Base-by-base conservation (phyloP, 92 coral and sea anemone species). In the Actinostola sp. region DNA sequence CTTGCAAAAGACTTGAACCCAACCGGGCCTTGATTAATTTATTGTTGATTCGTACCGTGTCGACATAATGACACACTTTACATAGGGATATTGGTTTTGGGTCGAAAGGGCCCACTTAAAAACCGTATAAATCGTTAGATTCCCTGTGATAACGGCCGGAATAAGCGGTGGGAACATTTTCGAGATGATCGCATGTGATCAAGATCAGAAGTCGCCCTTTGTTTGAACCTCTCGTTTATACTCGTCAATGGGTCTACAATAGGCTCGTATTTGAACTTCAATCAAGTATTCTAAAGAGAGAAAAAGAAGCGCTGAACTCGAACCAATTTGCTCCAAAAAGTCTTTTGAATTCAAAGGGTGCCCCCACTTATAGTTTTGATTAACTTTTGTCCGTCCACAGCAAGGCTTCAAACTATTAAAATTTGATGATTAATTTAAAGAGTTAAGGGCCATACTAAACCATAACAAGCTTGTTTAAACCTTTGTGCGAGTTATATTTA, bases 301-400 rank as follows among this genome's bases (percentile, higher is more conserved):
- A 24, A 52, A 52, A 52, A 52, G 63, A 68, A 45, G 39, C 74
- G 41, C 17, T 68, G 61, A 68, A 49, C 26, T 33, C 46, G 57
- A 68, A 68, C 74, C 74, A 51, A 68, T 24, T 52, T 68, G 42
- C 36, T 51, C 25, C 8, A 28, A 15, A 41, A 28, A 16, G 8
- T 34, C 44, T 48, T 49, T 67, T 58, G 56, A 50, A 3, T 14
- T 38, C 24, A 32, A 58, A 24, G 55, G 33, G 77, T 36, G 15
- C 33, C 27, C 49, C 66, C 66, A 33, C 42, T 44, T 38, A 26
- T 21, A 58, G 84, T 63, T 75, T 78, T 86, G 86, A 86, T 86
- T 80, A 80, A 72, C 83, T 46, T 74, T 86, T 80, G 90, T 86
- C 5, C 26, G 24, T 0, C 24, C 90, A 5, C 86, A 43, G 83